phyloP scores from a whole-genome alignment of 2,888 invertebrate species.

The Tenthredo livida region DNA sequence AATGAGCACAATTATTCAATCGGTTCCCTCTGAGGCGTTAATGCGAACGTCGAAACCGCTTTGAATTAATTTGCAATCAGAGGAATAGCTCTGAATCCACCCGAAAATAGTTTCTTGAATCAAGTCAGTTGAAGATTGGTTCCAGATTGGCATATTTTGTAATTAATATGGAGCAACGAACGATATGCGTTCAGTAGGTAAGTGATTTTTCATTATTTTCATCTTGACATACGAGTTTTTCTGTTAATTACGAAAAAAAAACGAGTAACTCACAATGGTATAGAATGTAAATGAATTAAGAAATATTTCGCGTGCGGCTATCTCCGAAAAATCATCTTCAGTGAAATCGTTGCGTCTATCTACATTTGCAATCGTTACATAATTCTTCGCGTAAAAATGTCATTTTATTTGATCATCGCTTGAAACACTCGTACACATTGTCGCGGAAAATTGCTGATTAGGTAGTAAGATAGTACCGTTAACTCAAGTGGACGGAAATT shows the following conservation, averaged over 20 bases:
- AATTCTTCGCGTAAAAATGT: neutral
- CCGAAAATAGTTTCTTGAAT: no score
- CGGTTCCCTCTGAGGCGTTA: no score
- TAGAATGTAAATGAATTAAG: neutral
- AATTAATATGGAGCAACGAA: neutral
- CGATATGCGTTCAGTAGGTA: neutral
- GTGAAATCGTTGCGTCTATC: neutral
- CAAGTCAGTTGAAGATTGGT: no score
- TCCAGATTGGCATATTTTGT: neutral
- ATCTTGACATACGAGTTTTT: neutral
- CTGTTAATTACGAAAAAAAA: neutral
- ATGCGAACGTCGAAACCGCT: neutral
- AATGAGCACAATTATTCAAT: constrained; percentile 10
- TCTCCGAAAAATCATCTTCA: neutral
- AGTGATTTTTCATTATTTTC: neutral
- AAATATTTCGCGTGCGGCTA: neutral
- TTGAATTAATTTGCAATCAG: constrained; percentile 11
- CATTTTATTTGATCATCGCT: no score
- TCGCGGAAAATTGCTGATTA: no score
- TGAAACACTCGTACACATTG: no score
- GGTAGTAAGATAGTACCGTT: no score
- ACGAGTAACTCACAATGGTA: neutral
- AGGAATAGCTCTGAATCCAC: neutral
- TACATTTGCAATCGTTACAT: neutral
- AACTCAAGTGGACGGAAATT: no score